phyloP scores from a whole-genome alignment of 2,797 vertebrate species.

The Pteronotus mesoamericanus region DNA sequence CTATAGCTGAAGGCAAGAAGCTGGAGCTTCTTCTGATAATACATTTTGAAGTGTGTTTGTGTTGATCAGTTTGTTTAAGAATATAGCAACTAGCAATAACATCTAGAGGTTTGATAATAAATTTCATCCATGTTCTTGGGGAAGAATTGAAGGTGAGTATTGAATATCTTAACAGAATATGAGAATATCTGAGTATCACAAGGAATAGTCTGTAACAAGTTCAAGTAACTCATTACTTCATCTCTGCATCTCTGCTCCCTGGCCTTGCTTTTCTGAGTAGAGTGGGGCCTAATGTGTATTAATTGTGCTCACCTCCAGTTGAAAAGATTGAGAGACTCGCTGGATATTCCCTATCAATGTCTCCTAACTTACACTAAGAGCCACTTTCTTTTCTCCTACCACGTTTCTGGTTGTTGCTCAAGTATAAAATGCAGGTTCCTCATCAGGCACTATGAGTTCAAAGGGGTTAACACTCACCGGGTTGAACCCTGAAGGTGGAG shows the following conservation, averaged over 20 bases:
- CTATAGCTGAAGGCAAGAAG: neutral
- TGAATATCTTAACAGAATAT: neutral
- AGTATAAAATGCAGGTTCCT: neutral
- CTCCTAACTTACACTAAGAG: neutral
- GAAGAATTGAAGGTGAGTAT: neutral
- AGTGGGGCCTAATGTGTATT: too few relatives aligned
- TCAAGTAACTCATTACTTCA: neutral
- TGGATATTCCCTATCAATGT: neutral
- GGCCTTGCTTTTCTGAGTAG: neutral
- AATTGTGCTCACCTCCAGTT: neutral
- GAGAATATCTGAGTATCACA: neutral
- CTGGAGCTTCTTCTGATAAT: neutral
- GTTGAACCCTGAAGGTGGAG: neutral
- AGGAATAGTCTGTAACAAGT: neutral
- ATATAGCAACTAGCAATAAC: neutral
- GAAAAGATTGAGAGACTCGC: neutral
- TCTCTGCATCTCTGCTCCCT: neutral
- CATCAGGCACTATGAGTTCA: neutral
- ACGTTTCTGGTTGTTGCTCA: neutral
- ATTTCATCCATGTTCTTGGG: neutral
- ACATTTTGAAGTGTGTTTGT: neutral
- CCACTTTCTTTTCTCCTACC: neutral
- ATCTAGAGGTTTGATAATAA: neutral
- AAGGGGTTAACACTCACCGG: neutral
- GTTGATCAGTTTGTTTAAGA: neutral